phyloP scores from a whole-genome alignment of 2,888 invertebrate species.

The Cyaniris semiargus region DNA sequence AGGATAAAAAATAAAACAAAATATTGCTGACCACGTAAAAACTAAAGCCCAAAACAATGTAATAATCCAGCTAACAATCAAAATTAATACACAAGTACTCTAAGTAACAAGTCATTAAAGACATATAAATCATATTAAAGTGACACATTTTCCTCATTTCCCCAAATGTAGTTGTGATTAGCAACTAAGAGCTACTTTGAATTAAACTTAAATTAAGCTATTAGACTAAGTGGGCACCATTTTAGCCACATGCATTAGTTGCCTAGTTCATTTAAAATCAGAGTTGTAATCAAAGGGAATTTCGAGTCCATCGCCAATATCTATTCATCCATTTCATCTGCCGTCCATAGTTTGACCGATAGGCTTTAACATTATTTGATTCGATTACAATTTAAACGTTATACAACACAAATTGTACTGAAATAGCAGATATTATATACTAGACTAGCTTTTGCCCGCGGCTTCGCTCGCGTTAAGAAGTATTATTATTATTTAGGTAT shows the following conservation, averaged over 20 bases:
- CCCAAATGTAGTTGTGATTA: too few relatives aligned
- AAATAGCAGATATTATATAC: not conserved
- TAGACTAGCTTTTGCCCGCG: too few relatives aligned
- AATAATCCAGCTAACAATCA: too few relatives aligned
- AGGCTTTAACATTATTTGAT: not conserved
- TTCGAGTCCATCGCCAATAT: not conserved
- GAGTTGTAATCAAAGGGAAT: slow-evolving; percentile 3
- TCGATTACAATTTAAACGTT: not conserved
- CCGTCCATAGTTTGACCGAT: not conserved
- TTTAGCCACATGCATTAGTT: not conserved
- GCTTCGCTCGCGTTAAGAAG: too few relatives aligned
- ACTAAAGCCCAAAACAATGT: not conserved
- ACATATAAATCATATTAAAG: too few relatives aligned
- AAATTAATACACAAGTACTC: too few relatives aligned
- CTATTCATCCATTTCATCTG: not conserved
- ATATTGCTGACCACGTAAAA: not conserved
- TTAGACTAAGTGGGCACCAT: not conserved
- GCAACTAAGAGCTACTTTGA: not conserved
- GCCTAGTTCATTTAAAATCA: slow-evolving; percentile 13
- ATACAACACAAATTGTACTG: not conserved
- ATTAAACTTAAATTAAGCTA: not conserved
- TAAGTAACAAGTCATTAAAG: too few relatives aligned
- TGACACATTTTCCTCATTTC: too few relatives aligned
- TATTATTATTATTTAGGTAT: too few relatives aligned
- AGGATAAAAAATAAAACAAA: not conserved